These are phyloP conservation scores for Sphaeridia pumilis DNA, from an alignment of 2,888 invertebrate genomes.

Conservation along the genomic window DNA sequence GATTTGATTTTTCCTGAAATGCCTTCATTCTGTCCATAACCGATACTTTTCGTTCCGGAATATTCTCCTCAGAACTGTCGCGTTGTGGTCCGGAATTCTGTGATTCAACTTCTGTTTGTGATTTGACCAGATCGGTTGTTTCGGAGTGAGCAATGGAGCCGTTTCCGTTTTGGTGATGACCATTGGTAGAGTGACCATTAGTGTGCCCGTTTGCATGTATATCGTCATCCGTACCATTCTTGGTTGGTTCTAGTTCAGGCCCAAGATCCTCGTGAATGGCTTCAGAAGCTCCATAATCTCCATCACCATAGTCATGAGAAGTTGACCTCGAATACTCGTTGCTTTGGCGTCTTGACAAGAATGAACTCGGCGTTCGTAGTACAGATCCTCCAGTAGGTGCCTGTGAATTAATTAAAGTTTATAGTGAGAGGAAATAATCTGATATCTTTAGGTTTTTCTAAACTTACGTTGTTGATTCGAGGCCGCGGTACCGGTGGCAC, in stretches of 20 bases:
- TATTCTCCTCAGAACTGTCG: no score
- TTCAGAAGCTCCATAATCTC: no score
- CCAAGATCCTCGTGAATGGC: no score
- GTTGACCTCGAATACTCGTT: no score
- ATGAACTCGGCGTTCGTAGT: slow-evolving; percentile 34
- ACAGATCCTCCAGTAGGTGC: slow-evolving; percentile 16
- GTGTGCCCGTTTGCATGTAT: slow-evolving; percentile 2
- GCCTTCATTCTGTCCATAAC: slow-evolving; percentile 34
- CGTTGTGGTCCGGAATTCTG: no score
- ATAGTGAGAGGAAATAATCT: no score
- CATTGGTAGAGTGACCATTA: neutral
- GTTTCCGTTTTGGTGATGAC: slow-evolving; percentile 14
- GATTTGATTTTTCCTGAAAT: slow-evolving; percentile 29
- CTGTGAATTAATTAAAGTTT: no score
- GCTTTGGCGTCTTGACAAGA: slow-evolving; percentile 29
- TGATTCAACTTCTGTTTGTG: no score
- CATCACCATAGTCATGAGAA: no score
- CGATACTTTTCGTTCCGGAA: slow-evolving; percentile 20
- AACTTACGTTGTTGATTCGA: slow-evolving; percentile 29
- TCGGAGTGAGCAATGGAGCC: slow-evolving; percentile 8
- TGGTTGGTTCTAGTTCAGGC: no score
- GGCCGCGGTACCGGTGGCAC: slow-evolving; percentile 30
- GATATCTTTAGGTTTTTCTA: no score
- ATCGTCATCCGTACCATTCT: neutral
- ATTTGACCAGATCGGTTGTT: slow-evolving; percentile 66